Evolutionary conservation across 1,140 invertebrate genomes (phyloP).

Genomic region (Aphis craccivora): DNA sequence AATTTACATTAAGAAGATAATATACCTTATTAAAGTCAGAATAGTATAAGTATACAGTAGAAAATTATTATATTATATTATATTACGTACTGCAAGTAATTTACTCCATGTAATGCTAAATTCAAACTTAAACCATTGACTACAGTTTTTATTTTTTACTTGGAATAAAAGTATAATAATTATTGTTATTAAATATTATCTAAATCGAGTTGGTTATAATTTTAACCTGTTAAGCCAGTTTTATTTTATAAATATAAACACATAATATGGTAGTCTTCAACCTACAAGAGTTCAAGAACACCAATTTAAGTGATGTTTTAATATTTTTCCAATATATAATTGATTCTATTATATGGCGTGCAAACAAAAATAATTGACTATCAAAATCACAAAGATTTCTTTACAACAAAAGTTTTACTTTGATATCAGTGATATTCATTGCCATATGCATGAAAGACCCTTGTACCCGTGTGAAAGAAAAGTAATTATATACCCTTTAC

Average conservation of each 20-base stretch:
- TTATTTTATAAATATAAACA: neutral
- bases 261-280: neutral
- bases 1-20: neutral
- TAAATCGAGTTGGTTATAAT: neutral
- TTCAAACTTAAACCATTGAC: neutral
- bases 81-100: neutral
- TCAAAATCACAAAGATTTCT: neutral
- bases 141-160: neutral
- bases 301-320: neutral
- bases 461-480: neutral
- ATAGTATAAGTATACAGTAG: neutral
- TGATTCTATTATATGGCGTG: neutral
- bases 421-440: neutral
- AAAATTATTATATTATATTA: neutral
- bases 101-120: neutral
- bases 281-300: neutral
- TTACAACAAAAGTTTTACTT: neutral
- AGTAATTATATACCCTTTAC: neutral
- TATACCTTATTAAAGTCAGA: neutral
- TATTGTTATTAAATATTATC: neutral
- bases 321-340: neutral
- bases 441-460: neutral
- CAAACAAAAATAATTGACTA: slow-evolving; percentile 1
- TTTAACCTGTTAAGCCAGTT: neutral
- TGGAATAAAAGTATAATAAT: neutral